phyloP scores from a whole-genome alignment of 2,797 vertebrate genomes.

The Kryptolebias ocellatus region DNA sequence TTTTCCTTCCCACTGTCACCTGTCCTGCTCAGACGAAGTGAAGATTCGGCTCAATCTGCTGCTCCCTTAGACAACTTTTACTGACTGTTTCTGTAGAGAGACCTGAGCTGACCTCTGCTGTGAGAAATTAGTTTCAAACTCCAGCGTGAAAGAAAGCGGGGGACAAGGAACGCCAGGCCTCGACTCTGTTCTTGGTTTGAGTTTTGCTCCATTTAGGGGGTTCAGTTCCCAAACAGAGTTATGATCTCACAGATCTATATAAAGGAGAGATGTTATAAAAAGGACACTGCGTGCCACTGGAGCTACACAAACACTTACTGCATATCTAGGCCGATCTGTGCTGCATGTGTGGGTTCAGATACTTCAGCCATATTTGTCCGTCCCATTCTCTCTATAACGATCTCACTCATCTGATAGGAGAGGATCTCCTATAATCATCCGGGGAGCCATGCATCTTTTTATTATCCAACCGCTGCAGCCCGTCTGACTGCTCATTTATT shows the following conservation, averaged over 20 bases:
- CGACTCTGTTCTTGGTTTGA: too few relatives aligned
- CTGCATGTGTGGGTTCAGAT: slow-evolving; percentile 56
- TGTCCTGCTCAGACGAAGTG: too few relatives aligned
- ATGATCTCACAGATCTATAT: slow-evolving; percentile 19
- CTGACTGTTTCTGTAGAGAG: too few relatives aligned
- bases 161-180: too few relatives aligned
- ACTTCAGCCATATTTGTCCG: slow-evolving; percentile 21
- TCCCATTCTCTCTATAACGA: slow-evolving; percentile 15
- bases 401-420: slow-evolving; percentile 30
- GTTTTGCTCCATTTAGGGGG: not conserved
- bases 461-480: slow-evolving; percentile 25
- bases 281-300: slow-evolving; percentile 55
- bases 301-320: slow-evolving; percentile 43
- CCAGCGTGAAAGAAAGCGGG: too few relatives aligned
- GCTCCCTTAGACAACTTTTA: too few relatives aligned
- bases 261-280: slow-evolving; percentile 37
- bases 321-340: slow-evolving; percentile 62
- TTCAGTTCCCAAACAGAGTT: slow-evolving; percentile 3
- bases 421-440: slow-evolving; percentile 20
- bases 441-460: slow-evolving; percentile 10
- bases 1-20: too few relatives aligned
- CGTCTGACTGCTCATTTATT: slow-evolving; percentile 47
- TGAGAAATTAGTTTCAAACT: too few relatives aligned
- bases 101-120: too few relatives aligned
- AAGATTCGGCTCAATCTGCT: too few relatives aligned